A percentile compares a stretch with the other conserved stretches of the same genome.
These are phyloP conservation scores for Drosophila biarmipes DNA, from an alignment of 1,140 invertebrate species.

Conservation along the genomic window DNA sequence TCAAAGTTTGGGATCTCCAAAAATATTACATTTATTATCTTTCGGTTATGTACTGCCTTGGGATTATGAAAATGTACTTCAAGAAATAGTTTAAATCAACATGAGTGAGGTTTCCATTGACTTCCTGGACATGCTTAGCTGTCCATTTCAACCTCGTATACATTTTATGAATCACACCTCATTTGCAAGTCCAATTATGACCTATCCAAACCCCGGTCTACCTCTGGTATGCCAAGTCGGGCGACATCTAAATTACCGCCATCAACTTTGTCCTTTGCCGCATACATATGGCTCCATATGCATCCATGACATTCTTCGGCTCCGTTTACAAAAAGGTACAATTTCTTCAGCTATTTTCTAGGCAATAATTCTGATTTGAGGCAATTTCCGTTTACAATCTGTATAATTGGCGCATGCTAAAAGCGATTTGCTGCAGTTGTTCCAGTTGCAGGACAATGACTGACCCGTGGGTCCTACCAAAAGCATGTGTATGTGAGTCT, in stretches of 20 bases:
- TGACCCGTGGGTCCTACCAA: not conserved
- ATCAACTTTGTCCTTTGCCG: conserved; percentile 40
- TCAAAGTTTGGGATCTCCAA: not conserved
- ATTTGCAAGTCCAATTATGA: conserved; percentile 23
- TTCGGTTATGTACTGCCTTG: no score
- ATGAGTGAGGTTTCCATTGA: no score
- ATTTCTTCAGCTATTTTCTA: conserved; percentile 10
- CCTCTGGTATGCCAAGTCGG: conserved; percentile 9
- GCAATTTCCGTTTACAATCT: conserved; percentile 58
- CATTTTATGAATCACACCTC: conserved; percentile 1
- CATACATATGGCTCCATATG: not conserved
- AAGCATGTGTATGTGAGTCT: not conserved
- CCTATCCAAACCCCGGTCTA: not conserved
- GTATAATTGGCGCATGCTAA: conserved; percentile 54
- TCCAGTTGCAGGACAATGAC: conserved; percentile 49
- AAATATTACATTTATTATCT: no score
- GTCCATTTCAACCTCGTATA: not conserved
- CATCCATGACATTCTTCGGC: conserved; percentile 25
- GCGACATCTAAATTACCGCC: conserved; percentile 39
- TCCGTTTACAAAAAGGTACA: conserved; percentile 5
- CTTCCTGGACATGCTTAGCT: not conserved
- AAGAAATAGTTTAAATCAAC: no score
- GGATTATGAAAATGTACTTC: no score
- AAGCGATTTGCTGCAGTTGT: conserved; percentile 52
- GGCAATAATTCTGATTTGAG: conserved; percentile 43